phyloP scores from a whole-genome alignment of 2,888 invertebrate species.

The Alentia gelatinosa region DNA sequence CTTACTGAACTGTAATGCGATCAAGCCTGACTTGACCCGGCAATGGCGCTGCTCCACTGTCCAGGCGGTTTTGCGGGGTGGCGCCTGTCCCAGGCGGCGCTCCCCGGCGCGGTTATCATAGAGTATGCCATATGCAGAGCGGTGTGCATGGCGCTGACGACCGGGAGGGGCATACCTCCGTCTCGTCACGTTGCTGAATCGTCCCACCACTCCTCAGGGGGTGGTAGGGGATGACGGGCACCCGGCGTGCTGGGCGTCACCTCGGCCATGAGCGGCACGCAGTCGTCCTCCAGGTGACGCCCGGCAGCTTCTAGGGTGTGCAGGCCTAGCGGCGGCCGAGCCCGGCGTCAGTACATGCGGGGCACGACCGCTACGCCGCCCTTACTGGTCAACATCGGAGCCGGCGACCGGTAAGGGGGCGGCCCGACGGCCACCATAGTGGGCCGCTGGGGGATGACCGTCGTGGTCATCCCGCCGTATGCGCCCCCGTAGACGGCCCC shows the following conservation, averaged over 20 bases:
- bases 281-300: neutral
- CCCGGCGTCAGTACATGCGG: constrained; percentile 24
- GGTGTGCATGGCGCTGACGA: too few species aligned
- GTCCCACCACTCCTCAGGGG: neutral
- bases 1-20: neutral
- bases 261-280: neutral
- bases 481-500: constrained; percentile 19
- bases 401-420: constrained; percentile 39
- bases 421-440: constrained; percentile 30
- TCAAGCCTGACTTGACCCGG: neutral
- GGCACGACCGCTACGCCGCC: neutral
- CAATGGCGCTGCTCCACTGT: too few species aligned
- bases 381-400: constrained; percentile 16
- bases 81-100: too few species aligned
- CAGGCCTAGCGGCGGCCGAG: neutral
- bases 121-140: too few species aligned
- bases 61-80: too few species aligned
- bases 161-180: too few species aligned
- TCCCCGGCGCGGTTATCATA: too few species aligned
- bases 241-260: neutral
- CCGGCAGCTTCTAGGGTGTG: neutral
- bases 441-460: neutral
- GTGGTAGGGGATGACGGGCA: neutral
- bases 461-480: neutral
- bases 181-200: neutral